Evolutionary conservation across 2,113 vertebrate species (phyloP).

Genomic region (Pteruthius melanotis): DNA sequence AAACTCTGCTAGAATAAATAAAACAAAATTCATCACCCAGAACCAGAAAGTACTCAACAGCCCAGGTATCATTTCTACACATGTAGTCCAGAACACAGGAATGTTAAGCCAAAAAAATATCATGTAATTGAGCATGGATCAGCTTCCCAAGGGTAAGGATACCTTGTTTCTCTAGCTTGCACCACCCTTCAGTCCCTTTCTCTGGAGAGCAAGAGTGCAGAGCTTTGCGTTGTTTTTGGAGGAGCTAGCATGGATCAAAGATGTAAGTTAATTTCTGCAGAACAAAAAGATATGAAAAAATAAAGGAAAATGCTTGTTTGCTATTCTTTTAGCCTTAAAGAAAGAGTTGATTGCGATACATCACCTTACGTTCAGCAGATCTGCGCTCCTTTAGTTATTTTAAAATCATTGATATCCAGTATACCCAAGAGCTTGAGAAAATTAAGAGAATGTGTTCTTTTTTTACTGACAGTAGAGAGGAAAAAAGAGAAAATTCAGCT

Average conservation of each 20-base stretch:
- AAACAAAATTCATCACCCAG: background rate
- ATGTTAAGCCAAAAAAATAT: accelerated
- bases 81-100: background rate
- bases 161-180: background rate
- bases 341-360: background rate
- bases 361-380: background rate
- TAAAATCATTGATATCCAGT: background rate
- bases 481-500: background rate
- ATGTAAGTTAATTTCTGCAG: background rate
- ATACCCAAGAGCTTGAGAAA: background rate
- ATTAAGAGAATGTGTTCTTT: background rate
- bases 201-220: accelerated
- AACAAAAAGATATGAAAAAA: background rate
- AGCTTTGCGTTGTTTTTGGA: background rate
- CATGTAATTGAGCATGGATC: background rate
- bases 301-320: background rate
- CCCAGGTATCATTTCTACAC: background rate
- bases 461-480: background rate
- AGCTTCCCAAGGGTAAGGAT: background rate
- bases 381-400: background rate
- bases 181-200: background rate
- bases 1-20: background rate
- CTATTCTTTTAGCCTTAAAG: background rate
- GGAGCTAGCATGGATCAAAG: background rate
- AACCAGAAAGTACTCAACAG: background rate